Evolutionary conservation across 2,888 invertebrate genomes (phyloP), one percentile per base, ranked within the genome.

Genomic region (Mongoloraphidia duomilia): DNA sequence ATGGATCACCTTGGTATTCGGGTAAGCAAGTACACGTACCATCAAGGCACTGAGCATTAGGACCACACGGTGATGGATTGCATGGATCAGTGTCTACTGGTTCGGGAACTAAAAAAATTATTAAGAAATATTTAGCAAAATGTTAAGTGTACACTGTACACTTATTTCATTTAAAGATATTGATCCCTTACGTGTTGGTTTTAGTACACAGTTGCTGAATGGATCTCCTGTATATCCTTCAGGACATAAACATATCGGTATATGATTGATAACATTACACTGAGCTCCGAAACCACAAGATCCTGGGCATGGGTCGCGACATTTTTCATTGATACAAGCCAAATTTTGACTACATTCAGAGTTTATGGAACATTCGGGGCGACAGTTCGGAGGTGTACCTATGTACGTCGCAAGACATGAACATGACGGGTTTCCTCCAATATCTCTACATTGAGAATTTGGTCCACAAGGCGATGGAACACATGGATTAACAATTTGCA

Each of bases 1-100:
- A 81, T 36, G 87, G 85, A 67, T 85, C 82, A 41, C 87, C 87
- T 50, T 76, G 74, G 61, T 82, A 84, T 57, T 82, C 82, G n/a
- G 71, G 67, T 49, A 80, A 62, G 60, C 88, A 88, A 12, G 77
- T 75, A 61, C 87, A 88, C 52, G 75, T 63, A 17, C 81, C 82
- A 56, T 79, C 74, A 53, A 68, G 67, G 59, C 84, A 84, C 60
- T 74, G 71, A 5, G 80, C 71, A 63, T 79, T 80, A 50, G 73
- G 67, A 39, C 81, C 81, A 59, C 84, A 85, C 14, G 84, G 82
- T 34, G 81, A 80, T 41, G 84, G 84, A 58, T 77, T 72, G 61
- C 88, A 88, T n/a, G 80, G 82, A 63, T 82, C 75, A 53, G 60
- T 52, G 52, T 60, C 57, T 47, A 68, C 61, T 51, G 59, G 57